These are phyloP conservation scores for Tenthredo distinguenda DNA, from an alignment of 2,888 invertebrate genomes.

Conservation along the genomic window DNA sequence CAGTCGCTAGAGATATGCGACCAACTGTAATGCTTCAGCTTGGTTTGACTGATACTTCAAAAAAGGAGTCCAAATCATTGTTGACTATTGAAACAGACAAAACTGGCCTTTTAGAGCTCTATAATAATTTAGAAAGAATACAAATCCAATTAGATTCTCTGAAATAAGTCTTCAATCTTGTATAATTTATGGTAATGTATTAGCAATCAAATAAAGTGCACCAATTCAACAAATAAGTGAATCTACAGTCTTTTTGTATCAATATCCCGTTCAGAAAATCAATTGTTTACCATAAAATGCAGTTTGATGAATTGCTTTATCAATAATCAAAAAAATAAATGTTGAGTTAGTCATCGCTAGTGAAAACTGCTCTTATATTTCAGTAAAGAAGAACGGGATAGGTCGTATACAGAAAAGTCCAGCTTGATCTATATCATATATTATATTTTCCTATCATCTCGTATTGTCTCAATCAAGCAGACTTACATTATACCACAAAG, in stretches of 20 bases:
- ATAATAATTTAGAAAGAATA: constrained; percentile 71
- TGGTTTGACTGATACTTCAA: constrained; percentile 63
- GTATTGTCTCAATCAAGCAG: constrained; percentile 61
- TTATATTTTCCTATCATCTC: constrained; percentile 56
- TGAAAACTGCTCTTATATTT: not conserved
- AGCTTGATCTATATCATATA: constrained; percentile 32
- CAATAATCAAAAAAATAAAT: not conserved
- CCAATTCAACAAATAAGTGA: not conserved
- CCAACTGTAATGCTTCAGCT: constrained; percentile 71
- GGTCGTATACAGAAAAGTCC: not conserved
- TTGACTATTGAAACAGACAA: constrained; percentile 72
- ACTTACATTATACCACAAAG: constrained; percentile 56
- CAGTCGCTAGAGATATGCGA: constrained; percentile 66
- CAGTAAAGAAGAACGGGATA: not conserved
- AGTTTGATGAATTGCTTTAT: too few relatives aligned
- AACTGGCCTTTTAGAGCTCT: constrained; percentile 66
- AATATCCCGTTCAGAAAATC: not conserved
- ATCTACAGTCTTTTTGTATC: not conserved
- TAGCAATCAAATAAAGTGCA: not conserved
- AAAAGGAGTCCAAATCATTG: constrained; percentile 59
- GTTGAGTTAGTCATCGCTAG: not conserved
- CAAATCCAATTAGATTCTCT: constrained; percentile 72
- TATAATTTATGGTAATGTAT: not conserved
- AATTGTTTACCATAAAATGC: not conserved
- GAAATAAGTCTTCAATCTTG: constrained; percentile 61